Evolutionary conservation across 2,797 vertebrate genomes (phyloP), one percentile per base, ranked within the genome.

Genomic region (Alosa sapidissima): DNA sequence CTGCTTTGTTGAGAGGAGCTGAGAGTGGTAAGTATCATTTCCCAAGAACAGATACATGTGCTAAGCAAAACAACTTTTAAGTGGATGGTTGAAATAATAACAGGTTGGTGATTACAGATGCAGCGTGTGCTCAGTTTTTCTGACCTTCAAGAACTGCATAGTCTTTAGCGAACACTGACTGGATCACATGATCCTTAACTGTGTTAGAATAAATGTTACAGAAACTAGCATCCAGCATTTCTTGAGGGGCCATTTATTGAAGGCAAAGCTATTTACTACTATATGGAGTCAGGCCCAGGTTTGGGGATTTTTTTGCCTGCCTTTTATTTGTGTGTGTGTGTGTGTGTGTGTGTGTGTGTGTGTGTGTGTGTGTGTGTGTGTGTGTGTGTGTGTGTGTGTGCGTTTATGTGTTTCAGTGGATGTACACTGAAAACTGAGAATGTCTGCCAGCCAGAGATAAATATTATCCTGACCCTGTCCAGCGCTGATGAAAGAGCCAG

Each of bases 371-470:
- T 36, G 65, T 72, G 65, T 72, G 65, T 36, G 65, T 36, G 65
- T 72, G 65, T 14, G 65, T 36, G 6, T 72, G 33, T 72, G 65
- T 72, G 28, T 36, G 65, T 47, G 7, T 78, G 13, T 78, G 72
- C 21, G 28, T 78, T 45, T 78, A 41, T 45, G 68, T 19, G 68
- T 72, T 72, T 72, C 68, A 72, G 68, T 78, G 72, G 72, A 47
- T 78, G 36, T 41, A 78, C 5, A 19, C 36, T 78, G 72, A 45
- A 78, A 41, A 78, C 28, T 75, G 36, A 75, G 33, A 75, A 45
- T 47, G 72, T 78, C 72, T 78, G 72, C 72, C 19, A 78, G 41
- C 41, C 72, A 21, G 72, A 78, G 72, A 78, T 78, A 78, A 78
- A 78, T 78, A 45, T 78, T 45, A 78, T 78, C 72, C 72, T 45